These are phyloP conservation scores for Coboldia fuscipes DNA, from an alignment of 1,140 invertebrate species.

Conservation along the genomic window DNA sequence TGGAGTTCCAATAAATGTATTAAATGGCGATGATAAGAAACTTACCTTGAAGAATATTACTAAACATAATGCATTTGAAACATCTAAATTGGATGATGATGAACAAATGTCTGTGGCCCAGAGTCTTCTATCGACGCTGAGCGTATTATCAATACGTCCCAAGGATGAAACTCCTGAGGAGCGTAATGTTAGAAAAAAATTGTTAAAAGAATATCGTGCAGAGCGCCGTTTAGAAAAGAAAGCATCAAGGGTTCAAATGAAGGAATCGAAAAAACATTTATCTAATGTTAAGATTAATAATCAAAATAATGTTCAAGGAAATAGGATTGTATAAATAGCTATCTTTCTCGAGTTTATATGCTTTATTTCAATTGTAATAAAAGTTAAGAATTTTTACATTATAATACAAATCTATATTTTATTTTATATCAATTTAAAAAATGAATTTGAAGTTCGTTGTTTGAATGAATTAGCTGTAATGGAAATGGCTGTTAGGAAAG, in stretches of 20 bases:
- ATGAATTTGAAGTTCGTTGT: no score
- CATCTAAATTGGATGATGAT: no score
- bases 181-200: conserved; percentile 53
- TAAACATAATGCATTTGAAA: no score
- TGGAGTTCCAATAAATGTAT: conserved; percentile 44
- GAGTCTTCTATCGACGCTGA: conserved; percentile 44
- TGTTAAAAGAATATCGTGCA: conserved; percentile 61
- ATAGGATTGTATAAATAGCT: conserved; percentile 31
- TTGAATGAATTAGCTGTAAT: no score
- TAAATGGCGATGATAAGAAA: conserved; percentile 29
- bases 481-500: no score
- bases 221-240: conserved; percentile 75
- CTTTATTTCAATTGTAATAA: no score
- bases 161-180: conserved; percentile 71
- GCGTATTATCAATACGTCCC: conserved; percentile 45
- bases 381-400: no score
- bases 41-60: conserved; percentile 46
- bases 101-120: no score
- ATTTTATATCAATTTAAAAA: no score
- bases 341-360: background rate
- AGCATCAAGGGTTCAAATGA: conserved; percentile 64
- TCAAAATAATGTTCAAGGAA: conserved; percentile 46
- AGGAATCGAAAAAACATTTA: conserved; percentile 66
- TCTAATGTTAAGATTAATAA: conserved; percentile 57
- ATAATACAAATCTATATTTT: no score